These are phyloP conservation scores for Sphaerodactylus townsendi DNA, from an alignment of 2,113 vertebrate species.

Conservation along the genomic window DNA sequence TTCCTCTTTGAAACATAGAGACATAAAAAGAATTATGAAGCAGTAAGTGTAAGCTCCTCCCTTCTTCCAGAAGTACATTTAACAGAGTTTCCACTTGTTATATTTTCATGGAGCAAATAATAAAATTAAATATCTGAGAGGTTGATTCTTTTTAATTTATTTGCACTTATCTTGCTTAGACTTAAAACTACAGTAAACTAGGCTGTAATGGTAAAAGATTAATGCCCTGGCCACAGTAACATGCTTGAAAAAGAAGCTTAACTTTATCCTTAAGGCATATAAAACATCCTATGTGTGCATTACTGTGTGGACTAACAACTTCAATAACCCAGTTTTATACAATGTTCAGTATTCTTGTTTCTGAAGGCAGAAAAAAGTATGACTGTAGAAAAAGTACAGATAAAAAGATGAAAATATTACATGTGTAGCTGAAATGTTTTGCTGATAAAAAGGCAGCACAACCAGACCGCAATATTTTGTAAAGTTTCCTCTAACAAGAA, in stretches of 20 bases:
- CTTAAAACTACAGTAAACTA: slow-evolving; percentile 51
- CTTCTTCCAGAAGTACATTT: slow-evolving; percentile 39
- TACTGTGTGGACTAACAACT: slow-evolving; percentile 42
- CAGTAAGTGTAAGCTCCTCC: slow-evolving; percentile 37
- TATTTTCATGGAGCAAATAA: slow-evolving; percentile 51
- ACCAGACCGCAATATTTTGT: neutral
- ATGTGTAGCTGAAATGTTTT: neutral
- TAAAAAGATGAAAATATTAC: slow-evolving; percentile 40
- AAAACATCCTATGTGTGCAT: slow-evolving; percentile 50
- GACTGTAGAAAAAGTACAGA: slow-evolving; percentile 41
- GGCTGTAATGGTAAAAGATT: slow-evolving; percentile 61
- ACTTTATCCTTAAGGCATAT: slow-evolving; percentile 59
- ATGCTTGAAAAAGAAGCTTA: slow-evolving; percentile 64
- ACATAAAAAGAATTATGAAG: slow-evolving; percentile 55
- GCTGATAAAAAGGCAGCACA: neutral
- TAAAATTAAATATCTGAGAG: slow-evolving; percentile 56
- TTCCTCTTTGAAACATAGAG: slow-evolving; percentile 56
- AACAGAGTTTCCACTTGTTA: slow-evolving; percentile 41
- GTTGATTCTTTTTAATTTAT: slow-evolving; percentile 55
- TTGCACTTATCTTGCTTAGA: slow-evolving; percentile 56
- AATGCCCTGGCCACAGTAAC: slow-evolving; percentile 49
- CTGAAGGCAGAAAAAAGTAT: slow-evolving; percentile 28
- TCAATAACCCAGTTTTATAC: slow-evolving; percentile 58
- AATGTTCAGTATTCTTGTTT: slow-evolving; percentile 48
- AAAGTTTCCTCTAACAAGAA: slow-evolving; percentile 11